These are phyloP conservation scores for Heterochromis multidens DNA, from an alignment of 2,113 vertebrate species.

Conservation along the genomic window DNA sequence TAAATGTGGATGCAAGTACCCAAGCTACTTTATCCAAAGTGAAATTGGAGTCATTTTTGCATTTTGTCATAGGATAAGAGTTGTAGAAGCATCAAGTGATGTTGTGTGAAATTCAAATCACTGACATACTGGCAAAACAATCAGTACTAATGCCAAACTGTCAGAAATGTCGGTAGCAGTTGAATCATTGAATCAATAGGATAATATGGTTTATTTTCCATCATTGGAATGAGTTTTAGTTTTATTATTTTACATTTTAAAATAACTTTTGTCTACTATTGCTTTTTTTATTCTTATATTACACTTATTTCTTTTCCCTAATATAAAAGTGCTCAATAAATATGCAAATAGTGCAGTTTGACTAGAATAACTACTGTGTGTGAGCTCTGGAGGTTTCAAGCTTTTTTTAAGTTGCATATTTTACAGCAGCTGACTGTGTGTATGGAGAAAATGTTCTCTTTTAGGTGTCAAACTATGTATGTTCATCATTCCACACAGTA, in stretches of 20 bases:
- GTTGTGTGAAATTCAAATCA: constrained; percentile 39
- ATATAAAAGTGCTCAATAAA: neutral
- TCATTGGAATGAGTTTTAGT: neutral
- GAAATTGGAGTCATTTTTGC: neutral
- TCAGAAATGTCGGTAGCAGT: constrained; percentile 23
- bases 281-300: neutral
- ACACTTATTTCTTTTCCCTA: neutral
- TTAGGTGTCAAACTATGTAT: neutral
- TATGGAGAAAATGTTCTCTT: neutral
- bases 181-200: neutral
- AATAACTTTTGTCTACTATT: neutral
- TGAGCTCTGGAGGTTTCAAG: neutral
- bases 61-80: neutral
- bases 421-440: neutral
- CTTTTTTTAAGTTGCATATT: neutral
- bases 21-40: constrained; percentile 4
- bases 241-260: neutral
- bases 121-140: constrained; percentile 22
- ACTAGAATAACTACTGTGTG: neutral
- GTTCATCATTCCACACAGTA: neutral
- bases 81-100: constrained; percentile 53
- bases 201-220: neutral
- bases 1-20: constrained; percentile 48
- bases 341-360: neutral
- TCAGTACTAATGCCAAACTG: constrained; percentile 3